Evolutionary conservation across 2,888 invertebrate species (phyloP).

Genomic region (Yponomeuta sedellus): DNA sequence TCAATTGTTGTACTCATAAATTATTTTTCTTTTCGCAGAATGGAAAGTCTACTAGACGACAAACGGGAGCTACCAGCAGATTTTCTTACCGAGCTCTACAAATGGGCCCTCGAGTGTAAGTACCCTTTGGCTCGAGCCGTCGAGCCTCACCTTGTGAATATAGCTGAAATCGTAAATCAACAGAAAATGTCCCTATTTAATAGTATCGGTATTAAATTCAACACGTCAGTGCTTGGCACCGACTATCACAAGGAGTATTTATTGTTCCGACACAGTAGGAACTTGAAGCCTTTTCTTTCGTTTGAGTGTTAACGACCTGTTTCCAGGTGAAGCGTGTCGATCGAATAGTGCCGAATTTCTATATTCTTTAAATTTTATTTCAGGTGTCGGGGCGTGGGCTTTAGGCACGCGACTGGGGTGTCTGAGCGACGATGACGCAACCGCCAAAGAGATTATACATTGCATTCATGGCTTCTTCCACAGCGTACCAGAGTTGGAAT

Average conservation of each 20-base stretch:
- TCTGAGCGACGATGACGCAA: constrained; percentile 80
- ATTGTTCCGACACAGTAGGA: background rate
- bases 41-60: constrained; percentile 76
- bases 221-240: constrained; percentile 9
- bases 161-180: background rate
- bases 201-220: background rate
- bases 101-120: constrained; percentile 91
- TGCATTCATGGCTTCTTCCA: constrained; percentile 86
- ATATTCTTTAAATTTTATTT: constrained; percentile 27
- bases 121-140: constrained; percentile 30
- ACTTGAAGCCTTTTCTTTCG: background rate
- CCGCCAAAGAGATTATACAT: constrained; percentile 85
- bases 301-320: constrained; percentile 4
- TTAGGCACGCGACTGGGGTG: constrained; percentile 88
- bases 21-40: constrained; percentile 61
- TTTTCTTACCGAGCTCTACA: constrained; percentile 83
- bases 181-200: background rate
- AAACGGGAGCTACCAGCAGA: constrained; percentile 80
- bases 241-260: constrained; percentile 7
- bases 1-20: background rate
- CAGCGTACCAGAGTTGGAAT: constrained; percentile 84
- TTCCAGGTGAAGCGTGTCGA: background rate
- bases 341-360: background rate
- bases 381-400: constrained; percentile 88
- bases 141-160: constrained; percentile 11